phyloP scores from a whole-genome alignment of 2,113 vertebrate genomes.

The Martes martes region DNA sequence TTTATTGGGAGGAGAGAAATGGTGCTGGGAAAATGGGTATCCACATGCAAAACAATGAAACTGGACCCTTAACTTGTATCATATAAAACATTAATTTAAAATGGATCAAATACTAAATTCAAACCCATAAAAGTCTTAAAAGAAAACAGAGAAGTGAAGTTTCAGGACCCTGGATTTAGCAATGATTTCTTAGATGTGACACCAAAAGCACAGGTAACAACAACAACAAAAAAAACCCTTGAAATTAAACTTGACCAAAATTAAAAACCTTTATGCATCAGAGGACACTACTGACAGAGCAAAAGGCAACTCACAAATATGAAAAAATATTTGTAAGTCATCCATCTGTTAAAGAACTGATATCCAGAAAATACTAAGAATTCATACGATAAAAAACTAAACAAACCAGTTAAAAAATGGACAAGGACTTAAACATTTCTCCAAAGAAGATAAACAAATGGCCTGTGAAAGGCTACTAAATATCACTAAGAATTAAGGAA shows the following conservation, averaged over 20 bases:
- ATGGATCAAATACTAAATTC: background rate
- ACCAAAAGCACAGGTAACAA: background rate
- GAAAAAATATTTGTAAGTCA: slow-evolving; percentile 6
- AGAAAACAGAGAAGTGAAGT: background rate
- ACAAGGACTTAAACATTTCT: background rate
- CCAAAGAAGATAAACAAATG: background rate
- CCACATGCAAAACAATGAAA: background rate
- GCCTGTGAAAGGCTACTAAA: background rate
- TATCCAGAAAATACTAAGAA: background rate
- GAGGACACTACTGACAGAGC: background rate
- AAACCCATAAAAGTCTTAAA: background rate
- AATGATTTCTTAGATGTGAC: background rate
- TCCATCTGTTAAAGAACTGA: background rate
- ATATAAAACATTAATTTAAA: slow-evolving; percentile 4
- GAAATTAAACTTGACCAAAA: background rate
- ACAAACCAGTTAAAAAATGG: background rate
- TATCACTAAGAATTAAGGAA: background rate
- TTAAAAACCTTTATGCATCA: background rate
- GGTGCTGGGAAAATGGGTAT: background rate
- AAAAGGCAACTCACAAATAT: slow-evolving; percentile 38
- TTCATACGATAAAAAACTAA: background rate
- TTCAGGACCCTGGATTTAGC: background rate
- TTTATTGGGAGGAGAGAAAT: background rate
- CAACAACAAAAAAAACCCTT: background rate
- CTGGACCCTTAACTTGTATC: background rate